These are phyloP conservation scores for Channa argus DNA, from an alignment of 2,113 vertebrate species.

Conservation along the genomic window DNA sequence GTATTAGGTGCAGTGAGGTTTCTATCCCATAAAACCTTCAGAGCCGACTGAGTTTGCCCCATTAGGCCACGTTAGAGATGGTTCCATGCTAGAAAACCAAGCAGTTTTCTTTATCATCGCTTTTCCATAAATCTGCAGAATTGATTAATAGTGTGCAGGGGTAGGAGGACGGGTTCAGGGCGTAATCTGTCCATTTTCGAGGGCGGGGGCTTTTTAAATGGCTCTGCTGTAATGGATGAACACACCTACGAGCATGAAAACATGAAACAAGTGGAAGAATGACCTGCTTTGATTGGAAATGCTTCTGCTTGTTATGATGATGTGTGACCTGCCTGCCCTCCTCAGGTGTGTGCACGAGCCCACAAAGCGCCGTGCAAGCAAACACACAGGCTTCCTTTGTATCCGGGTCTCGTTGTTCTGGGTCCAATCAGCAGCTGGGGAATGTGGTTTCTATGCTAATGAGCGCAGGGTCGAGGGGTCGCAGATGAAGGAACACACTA, in stretches of 20 bases:
- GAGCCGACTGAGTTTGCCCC: too few relatives aligned
- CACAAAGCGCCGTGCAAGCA: background rate
- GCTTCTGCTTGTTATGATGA: slow-evolving; percentile 60
- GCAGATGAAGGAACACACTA: slow-evolving; percentile 36
- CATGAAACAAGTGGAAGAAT: slow-evolving; percentile 17
- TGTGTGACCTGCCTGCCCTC: slow-evolving; percentile 24
- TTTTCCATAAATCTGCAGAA: slow-evolving; percentile 28
- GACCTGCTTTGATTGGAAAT: slow-evolving; percentile 64
- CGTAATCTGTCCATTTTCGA: slow-evolving; percentile 38
- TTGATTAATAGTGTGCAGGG: slow-evolving; percentile 19
- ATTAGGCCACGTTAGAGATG: too few relatives aligned
- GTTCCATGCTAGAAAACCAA: too few relatives aligned
- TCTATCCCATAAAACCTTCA: too few relatives aligned
- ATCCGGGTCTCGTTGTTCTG: slow-evolving; percentile 26
- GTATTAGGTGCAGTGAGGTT: too few relatives aligned
- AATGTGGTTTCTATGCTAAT: slow-evolving; percentile 76
- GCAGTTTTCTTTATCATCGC: background rate
- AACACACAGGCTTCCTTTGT: slow-evolving; percentile 40
- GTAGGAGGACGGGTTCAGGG: slow-evolving; percentile 17
- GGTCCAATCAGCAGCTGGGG: slow-evolving; percentile 57
- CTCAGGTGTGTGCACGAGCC: background rate
- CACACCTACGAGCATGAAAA: background rate
- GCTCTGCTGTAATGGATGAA: slow-evolving; percentile 21
- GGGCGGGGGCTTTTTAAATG: slow-evolving; percentile 6
- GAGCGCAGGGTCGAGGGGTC: slow-evolving; percentile 53